phyloP scores from a whole-genome alignment of 35 echinoderm and acorn worm species.

The Stichopus chloronotus region DNA sequence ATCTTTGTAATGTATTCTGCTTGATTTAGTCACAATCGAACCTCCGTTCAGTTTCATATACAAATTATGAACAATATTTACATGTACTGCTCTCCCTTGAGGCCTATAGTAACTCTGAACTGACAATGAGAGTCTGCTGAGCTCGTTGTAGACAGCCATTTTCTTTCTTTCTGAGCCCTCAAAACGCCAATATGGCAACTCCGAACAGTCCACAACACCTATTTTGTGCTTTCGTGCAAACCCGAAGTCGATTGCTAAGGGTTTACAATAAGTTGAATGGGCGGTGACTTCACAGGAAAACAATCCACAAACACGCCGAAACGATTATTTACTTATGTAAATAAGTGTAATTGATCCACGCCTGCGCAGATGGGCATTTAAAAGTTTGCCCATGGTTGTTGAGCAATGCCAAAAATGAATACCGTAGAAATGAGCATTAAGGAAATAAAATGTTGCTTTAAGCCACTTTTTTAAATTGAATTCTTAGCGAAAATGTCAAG shows the following conservation, averaged over 20 bases:
- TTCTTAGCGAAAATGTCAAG: too few species aligned
- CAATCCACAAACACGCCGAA: conserved; percentile 66
- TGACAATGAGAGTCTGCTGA: too few species aligned
- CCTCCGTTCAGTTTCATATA: too few species aligned
- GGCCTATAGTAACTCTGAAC: too few species aligned
- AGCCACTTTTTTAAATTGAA: too few species aligned
- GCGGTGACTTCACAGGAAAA: conserved; percentile 85
- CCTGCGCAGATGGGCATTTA: conserved; percentile 85
- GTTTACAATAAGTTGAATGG: background rate
- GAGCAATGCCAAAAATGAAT: background rate
- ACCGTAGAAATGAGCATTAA: background rate
- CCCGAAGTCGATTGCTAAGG: conserved; percentile 5
- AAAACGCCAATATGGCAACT: background rate
- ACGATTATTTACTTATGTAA: conserved; percentile 99
- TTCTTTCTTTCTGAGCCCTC: background rate
- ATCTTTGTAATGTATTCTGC: too few species aligned
- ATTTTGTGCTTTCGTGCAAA: conserved; percentile 13
- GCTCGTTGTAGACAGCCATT: too few species aligned
- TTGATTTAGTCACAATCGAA: too few species aligned
- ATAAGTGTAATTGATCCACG: conserved; percentile 95
- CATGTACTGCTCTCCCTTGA: too few species aligned
- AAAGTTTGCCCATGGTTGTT: conserved; percentile 55
- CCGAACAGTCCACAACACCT: background rate
- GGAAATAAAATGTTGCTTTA: too few species aligned
- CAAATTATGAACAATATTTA: too few species aligned